Conservation (phyloP, 2,113 vertebrate genomes). For the Aleadryas rufinucha region DNA sequence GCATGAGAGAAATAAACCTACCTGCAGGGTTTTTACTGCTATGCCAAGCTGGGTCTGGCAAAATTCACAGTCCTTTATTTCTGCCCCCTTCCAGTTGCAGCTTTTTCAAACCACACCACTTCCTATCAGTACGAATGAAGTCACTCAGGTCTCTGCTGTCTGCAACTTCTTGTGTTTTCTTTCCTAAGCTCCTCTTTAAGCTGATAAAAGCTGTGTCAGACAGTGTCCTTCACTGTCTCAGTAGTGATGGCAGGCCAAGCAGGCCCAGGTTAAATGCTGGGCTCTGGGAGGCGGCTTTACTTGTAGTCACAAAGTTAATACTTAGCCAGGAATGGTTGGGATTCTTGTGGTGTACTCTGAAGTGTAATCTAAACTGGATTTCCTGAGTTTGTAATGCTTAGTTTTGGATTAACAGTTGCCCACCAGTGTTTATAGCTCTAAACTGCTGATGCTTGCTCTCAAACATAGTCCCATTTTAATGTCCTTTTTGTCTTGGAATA, state of each 20-base stretch:
- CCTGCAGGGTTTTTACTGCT: background rate
- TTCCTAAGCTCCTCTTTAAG: background rate
- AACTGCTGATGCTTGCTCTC: background rate
- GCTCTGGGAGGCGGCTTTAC: background rate
- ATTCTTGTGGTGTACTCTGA: background rate
- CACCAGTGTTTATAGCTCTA: background rate
- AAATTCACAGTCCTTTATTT: background rate
- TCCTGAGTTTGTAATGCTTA: conserved; percentile 4
- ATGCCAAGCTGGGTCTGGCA: accelerated
- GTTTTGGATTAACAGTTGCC: background rate
- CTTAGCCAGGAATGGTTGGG: background rate
- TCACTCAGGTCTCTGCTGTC: background rate
- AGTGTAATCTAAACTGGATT: conserved; percentile 4
- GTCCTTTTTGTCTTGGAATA: background rate
- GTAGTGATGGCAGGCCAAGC: background rate
- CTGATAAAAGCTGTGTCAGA: background rate
- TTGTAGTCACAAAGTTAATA: conserved; percentile 1
- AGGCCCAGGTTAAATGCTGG: background rate
- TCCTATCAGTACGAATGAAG: background rate
- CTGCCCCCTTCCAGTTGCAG: background rate
- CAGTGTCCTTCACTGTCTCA: background rate
- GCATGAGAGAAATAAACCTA: background rate
- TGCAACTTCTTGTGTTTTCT: background rate
- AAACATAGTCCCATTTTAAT: background rate
- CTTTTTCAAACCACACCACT: background rate